Evolutionary conservation across 1,140 invertebrate species (phyloP).

Genomic region (Trinorchestia longiramus): DNA sequence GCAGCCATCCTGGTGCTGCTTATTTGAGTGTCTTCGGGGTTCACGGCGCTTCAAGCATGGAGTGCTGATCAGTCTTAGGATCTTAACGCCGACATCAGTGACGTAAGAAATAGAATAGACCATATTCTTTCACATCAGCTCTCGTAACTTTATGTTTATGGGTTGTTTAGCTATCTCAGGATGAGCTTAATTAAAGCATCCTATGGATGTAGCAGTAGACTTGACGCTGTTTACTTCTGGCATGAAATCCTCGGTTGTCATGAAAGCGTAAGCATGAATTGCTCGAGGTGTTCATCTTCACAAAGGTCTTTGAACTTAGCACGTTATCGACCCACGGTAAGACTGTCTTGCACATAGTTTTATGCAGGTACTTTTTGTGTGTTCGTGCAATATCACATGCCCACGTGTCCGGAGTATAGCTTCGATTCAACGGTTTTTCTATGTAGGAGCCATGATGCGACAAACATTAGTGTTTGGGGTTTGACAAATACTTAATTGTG

Average conservation of each 20-base stretch:
- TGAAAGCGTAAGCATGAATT: background rate
- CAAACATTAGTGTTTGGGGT: background rate
- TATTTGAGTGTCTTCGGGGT: background rate
- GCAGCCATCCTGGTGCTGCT: background rate
- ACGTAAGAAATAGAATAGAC: background rate
- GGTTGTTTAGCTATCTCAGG: background rate
- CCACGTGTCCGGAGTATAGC: background rate
- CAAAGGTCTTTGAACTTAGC: background rate
- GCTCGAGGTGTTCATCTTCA: background rate
- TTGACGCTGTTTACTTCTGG: background rate
- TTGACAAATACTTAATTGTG: background rate
- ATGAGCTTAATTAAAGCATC: background rate
- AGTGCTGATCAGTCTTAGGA: background rate
- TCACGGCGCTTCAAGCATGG: conserved; percentile 3
- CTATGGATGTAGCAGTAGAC: background rate
- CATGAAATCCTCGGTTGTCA: background rate
- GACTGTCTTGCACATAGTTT: background rate
- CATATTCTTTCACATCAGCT: background rate
- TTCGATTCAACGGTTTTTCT: background rate
- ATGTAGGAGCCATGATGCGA: background rate
- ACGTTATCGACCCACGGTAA: background rate
- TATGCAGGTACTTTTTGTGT: background rate
- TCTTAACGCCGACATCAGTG: background rate
- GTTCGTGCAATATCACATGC: background rate
- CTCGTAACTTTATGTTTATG: background rate